Conservation (phyloP, 1,140 invertebrate species). For the Drosophila mayri region DNA sequence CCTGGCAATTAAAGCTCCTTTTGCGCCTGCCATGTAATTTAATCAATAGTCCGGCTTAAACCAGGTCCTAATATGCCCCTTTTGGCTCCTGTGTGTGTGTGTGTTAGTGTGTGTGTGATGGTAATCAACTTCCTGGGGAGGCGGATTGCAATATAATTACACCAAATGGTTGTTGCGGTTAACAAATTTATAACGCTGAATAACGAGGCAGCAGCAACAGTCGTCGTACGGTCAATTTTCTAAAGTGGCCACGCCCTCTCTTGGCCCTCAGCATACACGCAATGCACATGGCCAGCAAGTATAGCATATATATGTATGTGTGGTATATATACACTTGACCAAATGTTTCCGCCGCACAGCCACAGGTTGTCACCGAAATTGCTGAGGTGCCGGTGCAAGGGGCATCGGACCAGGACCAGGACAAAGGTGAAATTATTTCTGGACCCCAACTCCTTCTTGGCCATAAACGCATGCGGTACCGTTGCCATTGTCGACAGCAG, state of each 20-base stretch:
- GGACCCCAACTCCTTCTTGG: slow-evolving; percentile 22
- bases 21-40: slow-evolving; percentile 24
- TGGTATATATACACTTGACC: slow-evolving; percentile 60
- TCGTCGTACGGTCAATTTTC: slow-evolving; percentile 41
- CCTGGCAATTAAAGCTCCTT: slow-evolving; percentile 32
- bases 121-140: slow-evolving; percentile 25
- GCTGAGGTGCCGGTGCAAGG: slow-evolving; percentile 40
- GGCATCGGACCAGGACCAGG: slow-evolving; percentile 46
- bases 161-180: slow-evolving; percentile 73
- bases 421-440: slow-evolving; percentile 47
- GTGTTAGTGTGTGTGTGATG: neutral
- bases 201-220: slow-evolving; percentile 48
- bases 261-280: slow-evolving; percentile 15
- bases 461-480: slow-evolving; percentile 24
- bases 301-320: neutral
- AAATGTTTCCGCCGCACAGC: slow-evolving; percentile 65
- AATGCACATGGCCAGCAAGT: slow-evolving; percentile 22
- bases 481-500: slow-evolving; percentile 67
- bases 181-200: slow-evolving; percentile 74
- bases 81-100: neutral
- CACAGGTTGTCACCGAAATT: slow-evolving; percentile 79
- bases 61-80: slow-evolving; percentile 38
- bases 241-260: slow-evolving; percentile 54
- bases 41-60: slow-evolving; percentile 20
- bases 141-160: slow-evolving; percentile 68